Base-by-base conservation (phyloP, 2,888 invertebrate genomes). In the Andrena bicolor region DNA sequence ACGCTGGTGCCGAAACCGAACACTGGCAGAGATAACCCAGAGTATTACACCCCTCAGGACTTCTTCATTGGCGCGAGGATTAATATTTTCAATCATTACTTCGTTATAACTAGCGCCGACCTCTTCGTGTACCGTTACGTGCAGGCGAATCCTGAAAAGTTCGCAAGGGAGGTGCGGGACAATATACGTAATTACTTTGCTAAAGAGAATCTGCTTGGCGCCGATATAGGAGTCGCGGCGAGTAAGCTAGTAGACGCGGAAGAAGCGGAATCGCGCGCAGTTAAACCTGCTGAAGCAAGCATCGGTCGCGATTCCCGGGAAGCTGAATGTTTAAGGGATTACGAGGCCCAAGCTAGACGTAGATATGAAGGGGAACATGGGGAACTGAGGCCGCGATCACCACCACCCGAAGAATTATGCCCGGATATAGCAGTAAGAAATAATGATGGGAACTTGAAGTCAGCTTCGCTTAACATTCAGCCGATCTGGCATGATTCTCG, bases 91-190 rank as follows among this genome's bases (percentile, higher is more conserved):
- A 96, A 96, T 85, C 97, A 97, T 92, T 95, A 97, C 56, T 98
- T 98, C 93, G 94, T 95, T 86, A 96, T 98, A 85, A 96, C 95
- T 48, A 97, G 97, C 0, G 97, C 97, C 72, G 98, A 98, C 94
- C 94, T 96, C 35, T 97, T 95, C 91, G 98, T 98, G 35, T 97
- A 96, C 92, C 95, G 96, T n/a, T 97, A 97, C 92, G 96, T 97
- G 95, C 95, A 95, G 89, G 95, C 96, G 35, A 96, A 97, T 93
- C 95, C 96, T 0, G 96, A 96, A 10, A 97, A 97, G 93, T 97
- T 97, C 93, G 95, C 96, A 0, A 95, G 94, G 72, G 95, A 96
- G 88, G 95, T 96, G 41, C 95, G 96, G 28, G 95, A 96, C 89
- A 96, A 96, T 90, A 95, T 97, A 72, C 95, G 96, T 80, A 95